Base-by-base conservation (phyloP, 2,888 invertebrate genomes). In the Hirtodrosophila histrioides region DNA sequence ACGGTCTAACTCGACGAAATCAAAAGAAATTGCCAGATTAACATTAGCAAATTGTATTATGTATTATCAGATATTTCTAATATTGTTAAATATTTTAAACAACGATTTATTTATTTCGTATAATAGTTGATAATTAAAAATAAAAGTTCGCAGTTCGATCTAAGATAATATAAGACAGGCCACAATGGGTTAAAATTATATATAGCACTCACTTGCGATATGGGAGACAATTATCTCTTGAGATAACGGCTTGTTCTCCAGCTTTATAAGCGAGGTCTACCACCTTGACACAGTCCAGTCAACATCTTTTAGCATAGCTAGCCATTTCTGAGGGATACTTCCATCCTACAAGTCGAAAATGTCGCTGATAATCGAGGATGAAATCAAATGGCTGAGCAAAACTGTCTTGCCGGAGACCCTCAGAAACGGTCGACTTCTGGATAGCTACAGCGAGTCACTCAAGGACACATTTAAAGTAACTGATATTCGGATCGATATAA, bases 341-440 rank as follows among this genome's bases (percentile, higher is more conserved):
- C 7, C 3, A n/a, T 39, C 3, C 9, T 5, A 9, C 2, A 4
- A n/a, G 24, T 17, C 4, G n/a, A 57, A 55, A 53, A 72, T 77
- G 78, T 56, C 74, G 37, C 10, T 58, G 3, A 6, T 27, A 5
- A 56, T 48, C 24, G 65, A 75, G 27, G 46, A 31, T 5, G 88
- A 88, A 71, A 54, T 64, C 4, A 46, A 78, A 37, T 88, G 89
- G 89, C 55, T 89, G 8, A 71, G 61, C 4, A 46, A 48, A 0
- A 36, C 29, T 10, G 61, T 89, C 12, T 40, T 89, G 7, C 81
- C 83, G 3, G 54, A 72, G 40, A 62, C 88, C 23, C 35, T 88
- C 0, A 71, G 65, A 48, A 75, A 53, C 31, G 75, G 79, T 0
- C 68, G 72, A 54, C 57, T 89, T 3, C 17, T 78, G 17, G 77